A percentile compares a stretch with the other conserved stretches of the same genome.
phyloP scores from a whole-genome alignment of 1,140 invertebrate genomes.

The Nephotettix cincticeps region DNA sequence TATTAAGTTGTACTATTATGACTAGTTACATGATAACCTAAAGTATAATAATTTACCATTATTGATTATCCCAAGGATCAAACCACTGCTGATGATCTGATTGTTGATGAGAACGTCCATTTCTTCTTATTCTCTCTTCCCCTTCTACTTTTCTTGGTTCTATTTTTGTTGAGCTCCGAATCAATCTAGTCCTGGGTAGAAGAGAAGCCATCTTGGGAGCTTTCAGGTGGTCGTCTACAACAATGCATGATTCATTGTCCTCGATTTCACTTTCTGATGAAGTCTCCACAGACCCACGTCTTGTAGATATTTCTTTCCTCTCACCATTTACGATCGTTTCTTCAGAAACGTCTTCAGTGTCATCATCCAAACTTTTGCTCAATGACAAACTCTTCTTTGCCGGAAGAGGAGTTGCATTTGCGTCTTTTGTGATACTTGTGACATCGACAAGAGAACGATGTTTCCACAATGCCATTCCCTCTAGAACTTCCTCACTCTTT shows the following conservation, averaged over 20 bases:
- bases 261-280: conserved; percentile 38
- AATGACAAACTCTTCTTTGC: conserved; percentile 51
- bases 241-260: conserved; percentile 61
- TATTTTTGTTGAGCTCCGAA: conserved; percentile 47
- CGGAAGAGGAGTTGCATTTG: conserved; percentile 43
- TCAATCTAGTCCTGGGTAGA: conserved; percentile 38
- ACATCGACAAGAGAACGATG: conserved; percentile 78
- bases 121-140: conserved; percentile 45
- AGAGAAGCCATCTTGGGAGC: conserved; percentile 34
- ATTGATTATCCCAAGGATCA: conserved; percentile 26
- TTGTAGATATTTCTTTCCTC: conserved; percentile 14
- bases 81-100: conserved; percentile 35
- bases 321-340: conserved; percentile 35
- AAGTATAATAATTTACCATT: no score
- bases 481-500: conserved; percentile 67
- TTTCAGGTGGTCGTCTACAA: conserved; percentile 64
- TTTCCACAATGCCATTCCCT: conserved; percentile 82
- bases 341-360: conserved; percentile 46
- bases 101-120: conserved; percentile 25
- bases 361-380: conserved; percentile 46
- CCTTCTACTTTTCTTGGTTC: conserved; percentile 39
- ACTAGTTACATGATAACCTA: not conserved
- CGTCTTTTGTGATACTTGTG: conserved; percentile 38
- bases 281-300: conserved; percentile 22
- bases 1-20: conserved; percentile 1